A percentile compares a stretch with the other conserved stretches of the same genome.
phyloP scores from a whole-genome alignment of 2,888 invertebrate genomes.

The Drosophila rubida region DNA sequence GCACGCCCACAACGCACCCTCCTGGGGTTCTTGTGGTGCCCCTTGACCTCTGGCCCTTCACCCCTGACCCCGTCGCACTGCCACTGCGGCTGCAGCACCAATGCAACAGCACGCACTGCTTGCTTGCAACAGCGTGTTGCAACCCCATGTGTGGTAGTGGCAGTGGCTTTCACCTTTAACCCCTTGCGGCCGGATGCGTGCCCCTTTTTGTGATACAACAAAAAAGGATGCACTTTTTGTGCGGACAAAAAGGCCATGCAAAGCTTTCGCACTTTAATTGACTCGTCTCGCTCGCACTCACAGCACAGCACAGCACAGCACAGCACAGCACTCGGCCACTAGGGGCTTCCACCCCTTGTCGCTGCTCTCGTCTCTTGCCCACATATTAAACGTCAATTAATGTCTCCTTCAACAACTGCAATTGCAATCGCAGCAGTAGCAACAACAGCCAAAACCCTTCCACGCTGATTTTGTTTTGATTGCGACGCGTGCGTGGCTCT shows the following conservation, averaged over 20 bases:
- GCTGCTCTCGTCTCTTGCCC: slow-evolving; percentile 17
- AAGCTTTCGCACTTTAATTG: slow-evolving; percentile 53
- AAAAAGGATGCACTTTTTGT: slow-evolving; percentile 61
- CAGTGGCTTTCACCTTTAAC: slow-evolving; percentile 43
- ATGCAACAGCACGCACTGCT: slow-evolving; percentile 20
- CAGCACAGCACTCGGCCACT: not conserved
- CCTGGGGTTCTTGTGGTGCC: not conserved
- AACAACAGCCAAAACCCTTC: slow-evolving; percentile 27
- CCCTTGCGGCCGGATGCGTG: slow-evolving; percentile 20
- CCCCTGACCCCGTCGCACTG: not conserved
- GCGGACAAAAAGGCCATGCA: slow-evolving; percentile 55
- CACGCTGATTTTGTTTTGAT: slow-evolving; percentile 67
- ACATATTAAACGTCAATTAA: slow-evolving; percentile 75
- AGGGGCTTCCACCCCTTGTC: slow-evolving; percentile 18
- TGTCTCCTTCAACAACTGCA: slow-evolving; percentile 78
- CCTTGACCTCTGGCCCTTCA: not conserved
- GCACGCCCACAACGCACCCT: slow-evolving; percentile 21
- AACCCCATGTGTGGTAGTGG: slow-evolving; percentile 21
- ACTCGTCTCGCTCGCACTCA: slow-evolving; percentile 28
- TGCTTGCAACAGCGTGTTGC: slow-evolving; percentile 19
- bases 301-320: not conserved
- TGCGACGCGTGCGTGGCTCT: slow-evolving; percentile 66
- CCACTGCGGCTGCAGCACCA: not conserved
- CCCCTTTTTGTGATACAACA: not conserved
- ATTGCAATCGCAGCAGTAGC: slow-evolving; percentile 52